Conservation (phyloP, 1,140 invertebrate species). For the Cyphomyrmex costatus region DNA sequence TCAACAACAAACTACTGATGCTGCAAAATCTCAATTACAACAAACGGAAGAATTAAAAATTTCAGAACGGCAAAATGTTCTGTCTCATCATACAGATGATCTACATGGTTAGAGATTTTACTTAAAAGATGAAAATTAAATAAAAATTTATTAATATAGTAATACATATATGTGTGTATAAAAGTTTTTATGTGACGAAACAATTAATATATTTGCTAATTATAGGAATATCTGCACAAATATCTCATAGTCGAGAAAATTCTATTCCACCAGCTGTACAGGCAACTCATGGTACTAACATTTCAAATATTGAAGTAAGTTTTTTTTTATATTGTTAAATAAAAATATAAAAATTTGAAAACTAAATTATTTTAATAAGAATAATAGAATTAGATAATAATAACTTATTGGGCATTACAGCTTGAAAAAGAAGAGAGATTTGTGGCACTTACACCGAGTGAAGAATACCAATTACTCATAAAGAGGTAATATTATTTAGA, state of each 20-base stretch:
- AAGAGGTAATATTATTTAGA: constrained; percentile 79
- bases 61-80: constrained; percentile 66
- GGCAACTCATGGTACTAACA: constrained; percentile 65
- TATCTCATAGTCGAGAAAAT: constrained; percentile 83
- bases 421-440: constrained; percentile 84
- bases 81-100: constrained; percentile 76
- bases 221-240: constrained; percentile 71
- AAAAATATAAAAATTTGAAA: constrained; percentile 15
- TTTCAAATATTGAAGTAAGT: constrained; percentile 78
- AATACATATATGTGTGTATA: background rate
- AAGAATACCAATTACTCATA: constrained; percentile 86
- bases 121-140: background rate
- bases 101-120: constrained; percentile 72
- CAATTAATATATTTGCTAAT: constrained; percentile 18
- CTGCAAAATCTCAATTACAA: constrained; percentile 65
- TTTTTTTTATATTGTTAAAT: constrained; percentile 28
- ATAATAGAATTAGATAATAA: constrained; percentile 19
- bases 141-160: background rate
- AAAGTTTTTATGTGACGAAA: background rate
- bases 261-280: constrained; percentile 81
- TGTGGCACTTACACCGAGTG: constrained; percentile 83
- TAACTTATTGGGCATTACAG: constrained; percentile 64
- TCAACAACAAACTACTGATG: constrained; percentile 72
- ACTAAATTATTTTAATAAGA: constrained; percentile 33
- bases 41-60: constrained; percentile 75